A percentile compares a stretch with the other conserved stretches of the same genome.
These are phyloP conservation scores for Spheniscus mendiculus DNA, from an alignment of 2,113 vertebrate genomes.

Conservation along the genomic window DNA sequence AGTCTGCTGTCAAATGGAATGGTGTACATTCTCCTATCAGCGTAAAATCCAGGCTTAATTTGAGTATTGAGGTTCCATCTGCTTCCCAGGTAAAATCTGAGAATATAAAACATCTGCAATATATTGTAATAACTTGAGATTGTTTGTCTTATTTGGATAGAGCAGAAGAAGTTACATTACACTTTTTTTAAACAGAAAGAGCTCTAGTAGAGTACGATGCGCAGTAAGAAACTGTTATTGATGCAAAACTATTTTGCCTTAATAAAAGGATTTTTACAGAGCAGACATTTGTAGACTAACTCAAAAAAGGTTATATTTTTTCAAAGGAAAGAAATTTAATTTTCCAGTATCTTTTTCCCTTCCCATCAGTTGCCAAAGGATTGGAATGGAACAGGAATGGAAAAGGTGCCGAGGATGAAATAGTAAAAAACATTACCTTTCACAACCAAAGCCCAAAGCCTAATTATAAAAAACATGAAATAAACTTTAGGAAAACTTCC, in stretches of 20 bases:
- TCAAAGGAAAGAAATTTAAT: background rate
- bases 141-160: background rate
- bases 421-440: background rate
- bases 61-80: conserved; percentile 93
- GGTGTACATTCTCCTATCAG: conserved; percentile 77
- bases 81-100: conserved; percentile 89
- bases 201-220: background rate
- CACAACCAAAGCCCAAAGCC: background rate
- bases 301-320: background rate
- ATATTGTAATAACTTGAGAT: background rate
- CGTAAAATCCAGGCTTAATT: conserved; percentile 81
- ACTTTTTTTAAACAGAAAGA: background rate
- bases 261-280: background rate
- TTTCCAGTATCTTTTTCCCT: background rate
- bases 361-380: background rate
- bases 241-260: background rate
- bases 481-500: background rate
- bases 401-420: background rate
- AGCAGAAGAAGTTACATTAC: background rate
- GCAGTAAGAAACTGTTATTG: background rate
- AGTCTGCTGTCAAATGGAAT: conserved; percentile 71
- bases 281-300: background rate
- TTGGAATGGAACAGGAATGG: background rate
- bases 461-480: background rate
- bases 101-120: background rate